Evolutionary conservation across 2,797 vertebrate species (phyloP), one percentile per base, ranked within the genome.

Genomic region (Anableps anableps): DNA sequence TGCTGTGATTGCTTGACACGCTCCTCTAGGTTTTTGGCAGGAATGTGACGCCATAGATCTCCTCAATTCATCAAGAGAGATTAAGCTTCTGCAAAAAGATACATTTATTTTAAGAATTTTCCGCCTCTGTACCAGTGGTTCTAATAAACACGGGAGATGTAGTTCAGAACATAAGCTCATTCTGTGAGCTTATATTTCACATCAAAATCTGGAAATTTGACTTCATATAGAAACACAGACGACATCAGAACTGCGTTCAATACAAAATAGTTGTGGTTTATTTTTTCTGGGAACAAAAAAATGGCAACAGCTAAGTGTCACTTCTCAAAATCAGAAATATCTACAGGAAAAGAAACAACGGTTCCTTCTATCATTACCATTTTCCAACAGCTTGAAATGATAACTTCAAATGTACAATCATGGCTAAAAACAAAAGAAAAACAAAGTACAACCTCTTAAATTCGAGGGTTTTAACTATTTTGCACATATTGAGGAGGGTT

Each of bases 201-300:
- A 17, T 34, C 8, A 19, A 9, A 51, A 53, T 29, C n/a, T n/a
- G 21, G 23, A 55, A 5, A 19, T 31, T 45, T 68, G 17, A 23
- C 73, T 53, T 68, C 9, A 38, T n/a, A 81, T 13, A 87, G 78
- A 87, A 89, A 89, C 71, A 26, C 75, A 84, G 83, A 90, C 89
- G 77, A 82, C 53, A 31, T 64, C 48, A 62, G 34, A 62, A 75
- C 82, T 80, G 87, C 85, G 89, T 94, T 94, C 89, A 92, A 94
- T 94, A 95, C 89, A 95, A 95, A 95, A 95, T 95, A 95, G 92
- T 91, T 94, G 94, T 94, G 92, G 91, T 95, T 95, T 95, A 95
- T 94, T 95, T 91, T 91, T 92, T 93, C 93, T 85, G 80, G 92
- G 93, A 93, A 95, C 92, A 95, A 68, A 68, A 68, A 68, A 38